phyloP scores from a whole-genome alignment of 2,797 vertebrate genomes.

The Craterocephalus amniculus region DNA sequence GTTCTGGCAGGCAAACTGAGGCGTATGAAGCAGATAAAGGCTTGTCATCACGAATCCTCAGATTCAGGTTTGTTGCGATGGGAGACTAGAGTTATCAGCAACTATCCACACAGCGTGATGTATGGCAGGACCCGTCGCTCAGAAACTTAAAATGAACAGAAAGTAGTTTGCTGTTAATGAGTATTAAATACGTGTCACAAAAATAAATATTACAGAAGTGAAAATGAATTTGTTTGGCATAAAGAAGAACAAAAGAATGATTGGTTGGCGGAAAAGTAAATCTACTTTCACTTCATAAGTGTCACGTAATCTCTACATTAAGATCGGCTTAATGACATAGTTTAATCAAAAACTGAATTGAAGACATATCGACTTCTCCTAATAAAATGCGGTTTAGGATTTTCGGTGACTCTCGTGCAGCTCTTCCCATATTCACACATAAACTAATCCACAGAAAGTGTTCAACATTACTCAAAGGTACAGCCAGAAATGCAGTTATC shows the following conservation, averaged over 20 bases:
- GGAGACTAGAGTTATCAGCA: slow-evolving; percentile 64
- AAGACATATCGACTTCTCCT: slow-evolving; percentile 16
- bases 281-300: background rate
- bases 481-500: slow-evolving; percentile 65
- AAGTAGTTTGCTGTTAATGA: background rate
- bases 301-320: background rate
- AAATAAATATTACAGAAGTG: background rate
- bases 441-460: slow-evolving; percentile 68
- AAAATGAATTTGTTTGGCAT: background rate
- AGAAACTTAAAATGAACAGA: background rate
- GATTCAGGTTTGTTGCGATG: slow-evolving; percentile 46
- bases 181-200: background rate
- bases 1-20: slow-evolving; percentile 34
- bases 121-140: slow-evolving; percentile 18
- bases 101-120: slow-evolving; percentile 57
- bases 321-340: background rate
- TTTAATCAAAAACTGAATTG: slow-evolving; percentile 1
- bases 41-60: slow-evolving; percentile 62
- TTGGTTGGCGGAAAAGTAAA: background rate
- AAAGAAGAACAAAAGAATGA: background rate
- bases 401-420: slow-evolving; percentile 30
- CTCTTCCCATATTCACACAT: slow-evolving; percentile 57
- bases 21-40: slow-evolving; percentile 60
- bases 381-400: slow-evolving; percentile 24
- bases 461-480: slow-evolving; percentile 64